A percentile compares a stretch with the other conserved stretches of the same genome.
Evolutionary conservation across 2,888 invertebrate genomes (phyloP).

Genomic region (Polietes domitor): DNA sequence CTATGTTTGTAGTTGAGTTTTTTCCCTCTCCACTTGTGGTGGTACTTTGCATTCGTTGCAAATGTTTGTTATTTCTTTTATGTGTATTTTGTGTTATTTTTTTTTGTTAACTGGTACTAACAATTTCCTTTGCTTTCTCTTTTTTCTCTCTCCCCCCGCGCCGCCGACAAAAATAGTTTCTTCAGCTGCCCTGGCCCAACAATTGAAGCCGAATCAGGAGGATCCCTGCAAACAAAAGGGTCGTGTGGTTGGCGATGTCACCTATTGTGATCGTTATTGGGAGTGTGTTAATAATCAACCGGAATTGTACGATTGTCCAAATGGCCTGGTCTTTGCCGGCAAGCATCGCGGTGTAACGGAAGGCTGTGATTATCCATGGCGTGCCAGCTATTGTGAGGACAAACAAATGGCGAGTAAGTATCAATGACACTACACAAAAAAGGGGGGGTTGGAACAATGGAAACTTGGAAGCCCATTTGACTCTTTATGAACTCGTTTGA

Average conservation of each 20-base stretch:
- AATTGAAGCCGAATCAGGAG: constrained; percentile 81
- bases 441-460: no score
- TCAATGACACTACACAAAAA: background rate
- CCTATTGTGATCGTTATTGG: constrained; percentile 91
- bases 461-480: no score
- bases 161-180: constrained; percentile 55
- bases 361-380: constrained; percentile 94
- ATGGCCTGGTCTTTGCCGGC: constrained; percentile 94
- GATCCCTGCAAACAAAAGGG: constrained; percentile 92
- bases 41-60: background rate
- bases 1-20: background rate
- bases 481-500: no score
- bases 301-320: constrained; percentile 93
- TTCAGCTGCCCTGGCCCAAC: constrained; percentile 67
- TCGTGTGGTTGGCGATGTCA: constrained; percentile 88
- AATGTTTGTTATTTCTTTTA: background rate
- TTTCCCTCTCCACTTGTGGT: background rate
- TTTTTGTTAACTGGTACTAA: background rate
- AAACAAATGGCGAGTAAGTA: constrained; percentile 88
- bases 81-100: constrained; percentile 17
- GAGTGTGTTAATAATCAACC: constrained; percentile 92
- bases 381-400: constrained; percentile 92
- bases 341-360: constrained; percentile 93
- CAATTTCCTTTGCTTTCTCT: constrained; percentile 40
- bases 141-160: constrained; percentile 23